Base-by-base conservation (phyloP, 2,113 vertebrate species). In the Tauraco erythrolophus region DNA sequence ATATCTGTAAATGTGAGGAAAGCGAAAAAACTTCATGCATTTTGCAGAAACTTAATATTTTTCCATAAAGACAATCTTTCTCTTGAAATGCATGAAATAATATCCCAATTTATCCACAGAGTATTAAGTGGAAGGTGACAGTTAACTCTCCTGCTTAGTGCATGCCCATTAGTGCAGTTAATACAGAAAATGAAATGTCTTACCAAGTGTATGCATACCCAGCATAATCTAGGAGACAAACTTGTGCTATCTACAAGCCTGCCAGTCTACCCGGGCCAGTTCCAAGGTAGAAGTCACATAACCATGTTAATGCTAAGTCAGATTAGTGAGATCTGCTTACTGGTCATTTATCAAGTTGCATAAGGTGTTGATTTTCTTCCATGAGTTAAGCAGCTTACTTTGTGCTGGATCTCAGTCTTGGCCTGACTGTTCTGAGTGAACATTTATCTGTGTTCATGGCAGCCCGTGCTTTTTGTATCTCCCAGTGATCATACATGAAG, bases 211-310 rank as follows among this genome's bases (percentile, higher is more conserved):
- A 1, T 23, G 39, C 19, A 28, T 23, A 30, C 5, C n/a, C 61
- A 56, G 56, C 37, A 8, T 22, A 10, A 4, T 0, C 7, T 5
- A 54, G 75, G 43, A 76, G 41, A 31, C 17, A 37, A 15, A 43
- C 35, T 13, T 11, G 8, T 0, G 9, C 61, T 58, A 0, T 9
- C 41, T 24, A 8, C 27, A 11, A 14, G 39, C 30, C 58, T n/a
- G 4, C 33, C 56, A 4, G 6, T 12, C 35, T 45, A 4, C 15
- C 19, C 70, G 14, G 51, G 51, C 22, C 46, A 14, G 39, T 11
- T 86, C 50, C 58, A 23, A 31, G 37, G 39, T 35, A 48, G 57
- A 64, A 58, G 62, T 43, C 45, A 16, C 58, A 8, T 27, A 45
- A 19, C 48, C 0, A 0, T 41, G 41, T 31, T 43, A 30, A 9